Conservation (phyloP, 2,797 vertebrate species). For the Lepilemur septentrionalis region DNA sequence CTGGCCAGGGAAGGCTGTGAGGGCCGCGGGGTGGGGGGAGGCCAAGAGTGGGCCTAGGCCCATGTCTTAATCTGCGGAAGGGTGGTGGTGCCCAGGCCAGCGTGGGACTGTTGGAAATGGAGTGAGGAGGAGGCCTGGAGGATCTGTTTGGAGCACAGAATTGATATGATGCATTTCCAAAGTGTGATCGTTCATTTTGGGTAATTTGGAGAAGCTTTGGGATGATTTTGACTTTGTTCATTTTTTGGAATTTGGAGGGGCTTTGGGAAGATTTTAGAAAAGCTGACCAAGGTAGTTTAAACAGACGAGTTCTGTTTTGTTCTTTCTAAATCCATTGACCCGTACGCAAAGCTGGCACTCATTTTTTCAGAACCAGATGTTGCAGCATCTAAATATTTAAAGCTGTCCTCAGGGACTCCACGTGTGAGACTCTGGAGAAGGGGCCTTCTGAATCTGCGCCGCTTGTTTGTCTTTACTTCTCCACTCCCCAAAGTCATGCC, state of each 20-base stretch:
- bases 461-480: background rate
- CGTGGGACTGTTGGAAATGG: too few relatives aligned
- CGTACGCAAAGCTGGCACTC: background rate
- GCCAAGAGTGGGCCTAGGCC: background rate
- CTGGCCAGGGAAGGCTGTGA: background rate
- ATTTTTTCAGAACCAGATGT: slow-evolving; percentile 40
- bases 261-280: background rate
- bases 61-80: rapidly evolving
- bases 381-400: slow-evolving; percentile 32
- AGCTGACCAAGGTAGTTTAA: background rate
- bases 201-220: background rate
- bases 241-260: background rate
- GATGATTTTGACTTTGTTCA: background rate
- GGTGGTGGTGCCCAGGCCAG: background rate
- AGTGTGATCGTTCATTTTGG: background rate
- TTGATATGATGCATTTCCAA: background rate
- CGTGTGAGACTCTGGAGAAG: background rate
- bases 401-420: background rate
- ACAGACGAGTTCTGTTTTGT: background rate
- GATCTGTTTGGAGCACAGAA: background rate
- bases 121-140: background rate
- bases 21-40: rapidly evolving
- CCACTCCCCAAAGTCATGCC: background rate
- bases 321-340: slow-evolving; percentile 37
- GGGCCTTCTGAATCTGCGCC: background rate